Evolutionary conservation across 2,113 vertebrate genomes (phyloP), one percentile per base, ranked within the genome.

Genomic region (Elachura formosa): DNA sequence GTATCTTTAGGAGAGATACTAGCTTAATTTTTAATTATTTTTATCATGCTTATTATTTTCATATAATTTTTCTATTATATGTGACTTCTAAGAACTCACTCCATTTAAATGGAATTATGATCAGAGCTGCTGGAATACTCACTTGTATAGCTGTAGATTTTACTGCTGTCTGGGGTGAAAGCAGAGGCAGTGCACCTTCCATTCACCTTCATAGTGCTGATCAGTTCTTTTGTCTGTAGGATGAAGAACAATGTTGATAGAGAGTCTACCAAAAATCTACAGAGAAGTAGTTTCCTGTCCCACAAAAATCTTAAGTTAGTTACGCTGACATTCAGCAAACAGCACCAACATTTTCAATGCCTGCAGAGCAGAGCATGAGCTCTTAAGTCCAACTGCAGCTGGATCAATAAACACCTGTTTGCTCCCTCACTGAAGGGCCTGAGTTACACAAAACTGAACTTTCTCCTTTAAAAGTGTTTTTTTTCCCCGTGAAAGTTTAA

Each of bases 141-240:
- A 98, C 99, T 98, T 21, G 99, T 99, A 79, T 97, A 98, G 29
- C 97, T 95, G 16, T 98, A 99, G 34, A 99, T 96, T 96, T 98
- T 99, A 90, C 97, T 98, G 94, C 99, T 97, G 64, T 99, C 99
- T 18, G 95, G 97, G 64, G 98, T 98, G 88, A 99, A 99, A 2
- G 98, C 97, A 19, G 98, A 98, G 29, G 98, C 98, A 36, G 95
- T 76, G 81, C 98, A 96, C 9, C 97, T 96, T 23, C 99, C 99
- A 69, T 99, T 99, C 31, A 99, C 95, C 94, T 99, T 99, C 98
- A 99, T 96, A 51, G 98, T 99, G 64, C 97, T 90, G 9, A 99
- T 96, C 73, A 99, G 97, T 76, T 99, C 99, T 89, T 98, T 99
- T 2, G 98, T 99, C 99, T 99, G 93, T 55, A 97, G 38, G 75